phyloP scores from a whole-genome alignment of 1,140 invertebrate species.

The Macrosteles quadrilineatus region DNA sequence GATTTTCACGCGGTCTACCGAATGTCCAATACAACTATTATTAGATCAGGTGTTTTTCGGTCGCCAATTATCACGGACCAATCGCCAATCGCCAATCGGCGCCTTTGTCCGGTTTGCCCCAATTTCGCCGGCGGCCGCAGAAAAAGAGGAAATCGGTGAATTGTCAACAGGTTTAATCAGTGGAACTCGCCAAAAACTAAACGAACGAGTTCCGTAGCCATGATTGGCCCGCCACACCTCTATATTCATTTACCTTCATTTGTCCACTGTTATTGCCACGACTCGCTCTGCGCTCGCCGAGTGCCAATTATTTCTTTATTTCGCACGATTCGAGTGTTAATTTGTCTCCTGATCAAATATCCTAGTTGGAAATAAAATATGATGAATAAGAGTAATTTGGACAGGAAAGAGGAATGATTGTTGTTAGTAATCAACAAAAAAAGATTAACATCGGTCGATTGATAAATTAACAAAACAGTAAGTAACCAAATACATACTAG shows the following conservation, averaged over 20 bases:
- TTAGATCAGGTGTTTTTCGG: slow-evolving; percentile 6
- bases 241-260: slow-evolving; percentile 15
- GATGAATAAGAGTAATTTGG: too few species aligned
- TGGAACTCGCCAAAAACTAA: slow-evolving; percentile 10
- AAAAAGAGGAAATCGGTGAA: slow-evolving; percentile 4
- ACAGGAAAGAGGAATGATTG: too few species aligned
- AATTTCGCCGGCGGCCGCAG: slow-evolving; percentile 2
- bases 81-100: background rate
- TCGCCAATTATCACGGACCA: background rate
- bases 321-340: background rate
- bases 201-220: background rate
- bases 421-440: too few species aligned
- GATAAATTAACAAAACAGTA: too few species aligned
- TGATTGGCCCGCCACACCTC: slow-evolving; percentile 12
- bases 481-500: too few species aligned
- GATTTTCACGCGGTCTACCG: slow-evolving; percentile 9
- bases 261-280: background rate
- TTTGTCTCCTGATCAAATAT: background rate
- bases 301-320: slow-evolving; percentile 1
- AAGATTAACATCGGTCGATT: too few species aligned
- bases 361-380: too few species aligned
- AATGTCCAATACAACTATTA: background rate
- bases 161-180: slow-evolving; percentile 16
- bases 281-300: background rate
- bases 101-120: background rate